Conservation (phyloP, 2,888 invertebrate genomes). For the Eledona agricola region DNA sequence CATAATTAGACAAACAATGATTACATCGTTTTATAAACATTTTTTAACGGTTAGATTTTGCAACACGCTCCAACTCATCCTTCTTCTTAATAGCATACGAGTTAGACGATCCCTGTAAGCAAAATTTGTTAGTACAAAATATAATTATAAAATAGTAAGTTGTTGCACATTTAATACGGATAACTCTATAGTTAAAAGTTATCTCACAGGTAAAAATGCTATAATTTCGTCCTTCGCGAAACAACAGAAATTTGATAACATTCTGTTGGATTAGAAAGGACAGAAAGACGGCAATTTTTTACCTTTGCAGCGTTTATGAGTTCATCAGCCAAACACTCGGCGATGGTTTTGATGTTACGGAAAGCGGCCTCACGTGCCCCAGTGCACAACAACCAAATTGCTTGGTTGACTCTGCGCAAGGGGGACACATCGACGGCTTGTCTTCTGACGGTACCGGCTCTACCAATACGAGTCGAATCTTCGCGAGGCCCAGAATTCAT, state of each 20-base stretch:
- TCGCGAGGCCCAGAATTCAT: constrained; percentile 99
- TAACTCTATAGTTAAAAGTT: no score
- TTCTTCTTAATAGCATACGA: constrained; percentile 99
- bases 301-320: constrained; percentile 99
- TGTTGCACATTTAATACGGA: constrained; percentile 1
- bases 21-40: constrained; percentile 36
- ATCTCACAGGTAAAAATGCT: constrained; percentile 19
- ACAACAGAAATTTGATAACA: constrained; percentile 44
- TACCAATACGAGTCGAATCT: constrained; percentile 99
- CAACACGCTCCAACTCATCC: constrained; percentile 99
- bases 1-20: constrained; percentile 7
- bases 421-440: constrained; percentile 99
- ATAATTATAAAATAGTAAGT: not conserved
- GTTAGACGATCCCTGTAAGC: constrained; percentile 90
- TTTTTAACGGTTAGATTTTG: constrained; percentile 99
- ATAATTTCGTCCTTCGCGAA: constrained; percentile 58
- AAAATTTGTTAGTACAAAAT: constrained; percentile 5
- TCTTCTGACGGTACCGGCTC: constrained; percentile 99
- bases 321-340: constrained; percentile 99
- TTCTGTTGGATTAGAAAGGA: constrained; percentile 57
- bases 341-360: constrained; percentile 99
- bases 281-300: constrained; percentile 40
- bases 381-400: constrained; percentile 98
- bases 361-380: constrained; percentile 99
- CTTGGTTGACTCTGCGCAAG: constrained; percentile 97